Evolutionary conservation across 2,888 invertebrate genomes (phyloP).

Genomic region (Lepidocyrtoides sp.): DNA sequence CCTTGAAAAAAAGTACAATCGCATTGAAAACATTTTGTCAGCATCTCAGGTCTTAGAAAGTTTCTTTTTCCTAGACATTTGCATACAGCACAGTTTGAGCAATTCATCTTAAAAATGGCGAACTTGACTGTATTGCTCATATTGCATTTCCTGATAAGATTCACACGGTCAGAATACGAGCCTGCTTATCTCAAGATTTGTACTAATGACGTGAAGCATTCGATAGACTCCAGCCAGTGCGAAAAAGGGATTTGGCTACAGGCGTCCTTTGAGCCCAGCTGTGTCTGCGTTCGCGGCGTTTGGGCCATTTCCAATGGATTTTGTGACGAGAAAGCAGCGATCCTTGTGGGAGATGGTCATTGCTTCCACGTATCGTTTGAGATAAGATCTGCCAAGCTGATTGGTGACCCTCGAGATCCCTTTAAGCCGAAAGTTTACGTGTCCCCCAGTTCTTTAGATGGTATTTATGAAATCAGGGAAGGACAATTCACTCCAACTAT

Average conservation of each 20-base stretch:
- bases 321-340: conserved; percentile 59
- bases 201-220: conserved; percentile 24
- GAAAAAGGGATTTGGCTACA: conserved; percentile 69
- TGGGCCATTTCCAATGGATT: conserved; percentile 74
- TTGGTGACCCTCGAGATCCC: conserved; percentile 69
- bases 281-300: conserved; percentile 70
- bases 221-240: conserved; percentile 47
- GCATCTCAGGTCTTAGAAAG: too few relatives aligned
- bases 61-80: too few relatives aligned
- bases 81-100: too few relatives aligned
- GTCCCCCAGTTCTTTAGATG: conserved; percentile 43
- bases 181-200: conserved; percentile 71
- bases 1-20: not conserved
- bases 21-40: not conserved
- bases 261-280: conserved; percentile 45
- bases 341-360: conserved; percentile 71
- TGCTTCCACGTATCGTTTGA: conserved; percentile 62
- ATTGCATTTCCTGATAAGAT: not conserved
- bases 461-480: conserved; percentile 39
- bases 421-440: conserved; percentile 67
- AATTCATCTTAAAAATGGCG: not conserved
- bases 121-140: too few relatives aligned
- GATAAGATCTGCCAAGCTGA: conserved; percentile 68
- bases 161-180: conserved; percentile 2
- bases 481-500: conserved; percentile 30